Base-by-base conservation (phyloP, 2,888 invertebrate species). In the Cryptus viduatorius region DNA sequence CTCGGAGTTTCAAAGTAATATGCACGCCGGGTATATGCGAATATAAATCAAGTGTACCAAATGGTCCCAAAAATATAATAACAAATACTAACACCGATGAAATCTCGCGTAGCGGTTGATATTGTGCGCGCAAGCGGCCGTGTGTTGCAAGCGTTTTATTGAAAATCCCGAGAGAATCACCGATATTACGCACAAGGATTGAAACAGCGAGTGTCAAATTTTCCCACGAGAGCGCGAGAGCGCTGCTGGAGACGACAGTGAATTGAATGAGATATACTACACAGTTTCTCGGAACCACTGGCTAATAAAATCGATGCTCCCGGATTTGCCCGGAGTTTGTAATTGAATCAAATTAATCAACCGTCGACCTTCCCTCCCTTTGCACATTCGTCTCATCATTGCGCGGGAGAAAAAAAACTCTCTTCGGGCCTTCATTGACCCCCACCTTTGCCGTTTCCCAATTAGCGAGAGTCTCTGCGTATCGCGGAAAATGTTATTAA, bases 311-410 rank as follows among this genome's bases (percentile, higher is more conserved):
- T 91, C 90, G 89, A 90, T 91, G 88, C 82, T 87, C 87, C 14
- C 79, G 86, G 87, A 89, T 91, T 89, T 84, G 75, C 86, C 80
- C 87, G 76, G 85, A 85, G 88, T 88, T 90, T 88, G 87, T 90
- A 91, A 91, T 90, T 90, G 91, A 90, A 91, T 91, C 88, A 89
- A 90, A 91, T 91, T 91, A 91, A 90, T 90, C 89, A 91, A 86
- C 86, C 85, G 24, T 79, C 87, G 82, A 80, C 87, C 86, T 86
- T 77, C 83, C 76, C 81, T 85, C 86, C 83, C 84, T 8, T 37
- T 37, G 86, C 87, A 76, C 82, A 75, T 82, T 86, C 84, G 72
- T 88, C 89, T 68, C 37, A 7, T 86, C 86, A 79, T 89, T 90
- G 73, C 89, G 86, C 82, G 87, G 90, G 46, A 56, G 19, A 72